These are phyloP conservation scores for Copidosoma floridanum DNA, from an alignment of 1,140 invertebrate species.

Conservation along the genomic window DNA sequence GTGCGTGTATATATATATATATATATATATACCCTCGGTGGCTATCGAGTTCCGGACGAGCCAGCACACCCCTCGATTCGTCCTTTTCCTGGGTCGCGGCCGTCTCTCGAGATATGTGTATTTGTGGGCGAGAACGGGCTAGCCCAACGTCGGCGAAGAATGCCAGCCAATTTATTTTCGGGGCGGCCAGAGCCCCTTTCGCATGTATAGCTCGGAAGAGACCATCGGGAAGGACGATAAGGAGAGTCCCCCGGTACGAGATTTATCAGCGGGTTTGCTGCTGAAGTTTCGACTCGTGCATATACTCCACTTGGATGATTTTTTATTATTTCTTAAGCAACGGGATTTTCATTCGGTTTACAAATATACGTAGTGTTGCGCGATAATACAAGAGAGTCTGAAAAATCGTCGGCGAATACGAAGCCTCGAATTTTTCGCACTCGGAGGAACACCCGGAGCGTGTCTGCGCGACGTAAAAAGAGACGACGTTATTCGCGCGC, in stretches of 20 bases:
- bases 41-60: conserved; percentile 45
- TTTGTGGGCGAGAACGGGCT: background rate
- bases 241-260: background rate
- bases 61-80: conserved; percentile 33
- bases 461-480: conserved; percentile 21
- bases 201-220: background rate
- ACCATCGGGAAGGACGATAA: conserved; percentile 6
- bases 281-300: no score
- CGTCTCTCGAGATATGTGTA: background rate
- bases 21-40: no score
- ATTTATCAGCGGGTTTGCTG: no score
- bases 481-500: background rate
- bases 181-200: background rate
- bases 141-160: conserved; percentile 1
- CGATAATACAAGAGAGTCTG: no score
- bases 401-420: no score
- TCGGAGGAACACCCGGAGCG: conserved; percentile 43
- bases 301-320: no score
- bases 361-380: no score
- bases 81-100: conserved; percentile 21
- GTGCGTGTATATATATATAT: no score
- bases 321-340: no score
- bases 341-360: no score
- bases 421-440: no score
- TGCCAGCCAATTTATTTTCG: conserved; percentile 13